Conservation (phyloP, 2,888 invertebrate species). For the Cryptus viduatorius region DNA sequence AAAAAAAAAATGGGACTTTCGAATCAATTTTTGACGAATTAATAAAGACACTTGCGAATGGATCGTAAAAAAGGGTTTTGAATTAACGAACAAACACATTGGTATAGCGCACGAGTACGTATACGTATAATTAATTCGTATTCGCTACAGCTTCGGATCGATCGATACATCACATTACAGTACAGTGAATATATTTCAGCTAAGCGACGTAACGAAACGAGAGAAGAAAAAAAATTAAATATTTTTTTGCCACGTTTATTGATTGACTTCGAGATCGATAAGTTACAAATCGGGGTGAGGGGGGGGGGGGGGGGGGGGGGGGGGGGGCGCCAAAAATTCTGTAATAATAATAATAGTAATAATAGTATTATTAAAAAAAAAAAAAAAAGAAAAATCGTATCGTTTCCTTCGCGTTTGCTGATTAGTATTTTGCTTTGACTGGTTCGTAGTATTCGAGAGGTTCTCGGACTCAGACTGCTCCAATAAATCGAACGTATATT, state of each 20-base stretch:
- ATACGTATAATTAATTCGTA: slow-evolving; percentile 60
- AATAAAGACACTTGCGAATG: slow-evolving; percentile 33
- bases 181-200: slow-evolving; percentile 49
- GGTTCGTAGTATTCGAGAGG: slow-evolving; percentile 66
- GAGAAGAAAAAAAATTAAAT: slow-evolving; percentile 30
- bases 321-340: slow-evolving; percentile 25
- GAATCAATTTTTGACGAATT: slow-evolving; percentile 38
- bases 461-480: slow-evolving; percentile 39
- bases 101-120: slow-evolving; percentile 54
- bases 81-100: slow-evolving; percentile 50
- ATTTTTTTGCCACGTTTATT: slow-evolving; percentile 41
- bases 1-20: slow-evolving; percentile 22
- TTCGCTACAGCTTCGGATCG: slow-evolving; percentile 48
- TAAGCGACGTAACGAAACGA: slow-evolving; percentile 56
- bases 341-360: slow-evolving; percentile 12
- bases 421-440: slow-evolving; percentile 68
- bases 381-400: slow-evolving; percentile 8
- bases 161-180: slow-evolving; percentile 25
- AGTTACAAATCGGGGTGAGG: slow-evolving; percentile 31
- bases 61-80: slow-evolving; percentile 32
- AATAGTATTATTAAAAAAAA: slow-evolving; percentile 5
- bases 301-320: slow-evolving; percentile 17
- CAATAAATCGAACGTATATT: slow-evolving; percentile 29
- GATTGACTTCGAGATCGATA: slow-evolving; percentile 49
- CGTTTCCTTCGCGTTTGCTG: slow-evolving; percentile 22